Conservation (phyloP, 2,888 invertebrate species). For the Ochropleura plecta region DNA sequence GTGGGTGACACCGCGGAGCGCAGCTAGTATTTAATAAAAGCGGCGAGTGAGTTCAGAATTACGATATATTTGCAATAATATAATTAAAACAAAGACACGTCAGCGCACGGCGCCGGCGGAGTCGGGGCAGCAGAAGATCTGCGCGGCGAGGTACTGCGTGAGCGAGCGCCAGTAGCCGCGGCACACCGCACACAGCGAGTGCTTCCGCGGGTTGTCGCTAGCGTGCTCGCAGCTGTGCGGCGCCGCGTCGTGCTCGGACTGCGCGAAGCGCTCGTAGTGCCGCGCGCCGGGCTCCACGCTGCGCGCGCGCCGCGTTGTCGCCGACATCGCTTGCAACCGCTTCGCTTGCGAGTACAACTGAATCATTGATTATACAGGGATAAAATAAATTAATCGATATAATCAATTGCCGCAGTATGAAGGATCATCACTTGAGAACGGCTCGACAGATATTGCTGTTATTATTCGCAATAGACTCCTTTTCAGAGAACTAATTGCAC, state of each 20-base stretch:
- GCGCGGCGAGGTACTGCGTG: conserved; percentile 71
- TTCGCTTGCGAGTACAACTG: conserved; percentile 81
- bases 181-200: conserved; percentile 78
- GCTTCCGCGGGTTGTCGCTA: conserved; percentile 34
- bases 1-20: too few relatives aligned
- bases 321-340: conserved; percentile 69
- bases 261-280: conserved; percentile 34
- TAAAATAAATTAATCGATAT: background rate
- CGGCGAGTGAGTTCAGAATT: conserved; percentile 8
- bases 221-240: conserved; percentile 41
- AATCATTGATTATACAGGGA: conserved; percentile 38
- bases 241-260: conserved; percentile 3
- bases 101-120: conserved; percentile 34
- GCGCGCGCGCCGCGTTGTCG: conserved; percentile 58
- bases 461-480: too few relatives aligned
- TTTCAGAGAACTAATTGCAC: too few relatives aligned
- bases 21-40: conserved; percentile 7
- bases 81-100: conserved; percentile 41
- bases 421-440: background rate
- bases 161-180: conserved; percentile 80
- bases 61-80: conserved; percentile 55
- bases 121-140: conserved; percentile 63
- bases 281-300: conserved; percentile 44
- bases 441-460: background rate
- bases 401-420: background rate